Evolutionary conservation across 1,140 invertebrate genomes (phyloP).

Genomic region (Chlorops oryzae): DNA sequence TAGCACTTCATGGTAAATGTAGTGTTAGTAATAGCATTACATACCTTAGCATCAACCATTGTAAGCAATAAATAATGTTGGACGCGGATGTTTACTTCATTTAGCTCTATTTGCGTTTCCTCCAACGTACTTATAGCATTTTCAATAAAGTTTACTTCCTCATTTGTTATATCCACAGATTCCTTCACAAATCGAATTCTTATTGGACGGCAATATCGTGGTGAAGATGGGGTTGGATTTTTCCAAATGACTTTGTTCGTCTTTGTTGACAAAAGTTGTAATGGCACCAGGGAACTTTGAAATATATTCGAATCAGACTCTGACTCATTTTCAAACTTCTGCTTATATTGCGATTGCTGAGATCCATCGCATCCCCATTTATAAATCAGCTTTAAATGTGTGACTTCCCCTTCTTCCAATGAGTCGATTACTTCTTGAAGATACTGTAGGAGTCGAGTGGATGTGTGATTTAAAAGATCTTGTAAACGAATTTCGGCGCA

Average conservation of each 20-base stretch:
- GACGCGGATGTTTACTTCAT: neutral
- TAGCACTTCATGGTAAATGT: constrained; percentile 20
- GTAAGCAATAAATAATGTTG: constrained; percentile 26
- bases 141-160: constrained; percentile 11
- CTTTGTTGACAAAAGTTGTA: constrained; percentile 22
- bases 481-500: constrained; percentile 10
- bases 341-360: constrained; percentile 23
- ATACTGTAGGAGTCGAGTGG: neutral
- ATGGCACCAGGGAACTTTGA: constrained; percentile 33
- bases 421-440: neutral
- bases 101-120: neutral
- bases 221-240: constrained; percentile 26
- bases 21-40: constrained; percentile 46
- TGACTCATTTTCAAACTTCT: constrained; percentile 24
- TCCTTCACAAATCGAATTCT: constrained; percentile 28
- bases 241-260: constrained; percentile 31
- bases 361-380: too few species aligned
- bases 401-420: neutral
- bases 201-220: constrained; percentile 26
- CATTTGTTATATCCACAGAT: constrained; percentile 13
- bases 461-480: constrained; percentile 8
- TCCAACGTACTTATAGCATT: neutral
- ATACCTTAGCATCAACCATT: constrained; percentile 50
- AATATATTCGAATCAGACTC: constrained; percentile 26
- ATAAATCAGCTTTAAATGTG: neutral